A percentile compares a stretch with the other conserved stretches of the same genome.
These are phyloP conservation scores for Brienomyrus longianalis DNA, from an alignment of 2,113 vertebrate genomes.

Conservation along the genomic window DNA sequence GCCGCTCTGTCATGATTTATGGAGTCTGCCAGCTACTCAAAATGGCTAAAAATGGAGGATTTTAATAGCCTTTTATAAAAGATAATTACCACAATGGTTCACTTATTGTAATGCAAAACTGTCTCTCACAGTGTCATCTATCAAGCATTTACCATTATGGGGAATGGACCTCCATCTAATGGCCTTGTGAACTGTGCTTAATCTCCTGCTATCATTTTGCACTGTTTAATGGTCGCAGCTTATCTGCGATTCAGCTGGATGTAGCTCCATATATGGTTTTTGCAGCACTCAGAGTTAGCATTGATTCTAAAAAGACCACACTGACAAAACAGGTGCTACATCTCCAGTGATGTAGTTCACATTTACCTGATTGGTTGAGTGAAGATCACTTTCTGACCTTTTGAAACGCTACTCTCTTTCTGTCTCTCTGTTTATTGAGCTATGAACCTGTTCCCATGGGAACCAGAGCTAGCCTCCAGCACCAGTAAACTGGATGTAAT, in stretches of 20 bases:
- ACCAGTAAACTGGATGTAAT: neutral
- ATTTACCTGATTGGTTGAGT: neutral
- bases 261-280: neutral
- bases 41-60: neutral
- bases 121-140: neutral
- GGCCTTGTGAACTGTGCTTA: neutral
- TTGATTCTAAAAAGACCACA: neutral
- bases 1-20: neutral
- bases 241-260: neutral
- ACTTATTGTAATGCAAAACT: neutral
- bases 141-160: neutral
- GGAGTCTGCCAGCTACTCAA: neutral
- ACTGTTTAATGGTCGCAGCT: neutral
- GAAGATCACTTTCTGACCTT: neutral
- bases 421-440: conserved; percentile 19
- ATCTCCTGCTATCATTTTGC: neutral
- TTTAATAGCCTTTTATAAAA: neutral
- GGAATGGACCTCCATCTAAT: neutral
- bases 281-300: neutral
- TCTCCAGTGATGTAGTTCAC: neutral
- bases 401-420: neutral
- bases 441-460: conserved; percentile 23
- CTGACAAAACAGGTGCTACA: neutral
- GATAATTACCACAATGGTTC: neutral
- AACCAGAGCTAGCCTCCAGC: neutral